Conservation (phyloP, 2,113 vertebrate genomes). For the Sphaerodactylus townsendi region DNA sequence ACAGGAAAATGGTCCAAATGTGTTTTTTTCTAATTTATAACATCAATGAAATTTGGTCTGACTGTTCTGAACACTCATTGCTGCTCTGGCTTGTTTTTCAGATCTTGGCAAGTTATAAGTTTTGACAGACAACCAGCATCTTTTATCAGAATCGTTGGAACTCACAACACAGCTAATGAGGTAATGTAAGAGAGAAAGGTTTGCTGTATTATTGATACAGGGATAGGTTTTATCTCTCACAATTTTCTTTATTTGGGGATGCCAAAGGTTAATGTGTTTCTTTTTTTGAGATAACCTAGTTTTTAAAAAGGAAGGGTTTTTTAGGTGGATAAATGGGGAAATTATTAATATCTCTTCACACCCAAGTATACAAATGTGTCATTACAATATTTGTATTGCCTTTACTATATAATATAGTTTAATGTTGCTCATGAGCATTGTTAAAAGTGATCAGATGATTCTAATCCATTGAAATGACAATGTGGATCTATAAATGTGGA, state of each 20-base stretch:
- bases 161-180: slow-evolving; percentile 98
- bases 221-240: neutral
- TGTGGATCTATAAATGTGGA: neutral
- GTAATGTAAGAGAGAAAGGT: slow-evolving; percentile 65
- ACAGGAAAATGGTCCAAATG: neutral
- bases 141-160: slow-evolving; percentile 96
- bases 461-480: slow-evolving; percentile 3
- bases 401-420: neutral
- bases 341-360: neutral
- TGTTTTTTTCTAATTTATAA: neutral
- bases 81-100: slow-evolving; percentile 61
- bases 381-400: neutral
- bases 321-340: neutral
- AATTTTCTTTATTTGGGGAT: neutral
- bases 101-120: slow-evolving; percentile 93
- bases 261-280: slow-evolving; percentile 20
- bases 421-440: slow-evolving; percentile 28
- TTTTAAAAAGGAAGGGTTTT: slow-evolving; percentile 1
- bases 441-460: neutral
- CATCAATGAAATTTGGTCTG: slow-evolving; percentile 14
- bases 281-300: slow-evolving; percentile 11
- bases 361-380: neutral
- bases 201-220: neutral
- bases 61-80: slow-evolving; percentile 8
- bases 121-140: slow-evolving; percentile 92